phyloP scores from a whole-genome alignment of 2,888 invertebrate genomes.

The Choreutis nemorana region DNA sequence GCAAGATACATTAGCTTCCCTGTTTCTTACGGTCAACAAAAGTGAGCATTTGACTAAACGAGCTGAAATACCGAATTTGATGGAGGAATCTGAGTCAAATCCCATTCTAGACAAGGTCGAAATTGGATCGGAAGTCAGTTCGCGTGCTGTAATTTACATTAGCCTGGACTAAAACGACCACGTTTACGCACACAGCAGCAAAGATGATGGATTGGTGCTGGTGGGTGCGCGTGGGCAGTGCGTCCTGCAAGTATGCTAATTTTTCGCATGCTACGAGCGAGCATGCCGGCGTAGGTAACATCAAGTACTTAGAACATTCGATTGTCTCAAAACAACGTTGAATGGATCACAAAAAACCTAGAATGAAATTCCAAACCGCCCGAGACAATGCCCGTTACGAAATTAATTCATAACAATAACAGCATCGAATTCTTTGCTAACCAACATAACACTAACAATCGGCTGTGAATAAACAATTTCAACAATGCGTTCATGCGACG shows the following conservation, averaged over 20 bases:
- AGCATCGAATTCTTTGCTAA: not conserved
- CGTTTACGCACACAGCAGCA: constrained; percentile 32
- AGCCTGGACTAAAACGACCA: constrained; percentile 24
- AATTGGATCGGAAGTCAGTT: constrained; percentile 13
- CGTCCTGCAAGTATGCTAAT: constrained; percentile 59
- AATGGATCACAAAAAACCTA: too few relatives aligned
- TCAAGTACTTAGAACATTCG: constrained; percentile 36
- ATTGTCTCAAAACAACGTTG: too few relatives aligned
- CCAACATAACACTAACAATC: constrained; percentile 17
- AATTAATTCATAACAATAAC: too few relatives aligned
- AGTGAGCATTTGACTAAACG: too few relatives aligned
- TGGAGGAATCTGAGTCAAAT: too few relatives aligned
- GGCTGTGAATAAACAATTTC: constrained; percentile 14
- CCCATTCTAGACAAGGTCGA: constrained; percentile 15
- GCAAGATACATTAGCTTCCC: too few relatives aligned
- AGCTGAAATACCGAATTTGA: too few relatives aligned
- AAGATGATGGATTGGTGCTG: constrained; percentile 52
- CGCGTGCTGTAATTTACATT: constrained; percentile 17
- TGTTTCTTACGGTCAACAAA: too few relatives aligned
- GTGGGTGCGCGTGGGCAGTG: constrained; percentile 41
- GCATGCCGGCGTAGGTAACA: constrained; percentile 22
- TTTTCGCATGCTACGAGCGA: constrained; percentile 13
- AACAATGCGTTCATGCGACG: constrained; percentile 13
- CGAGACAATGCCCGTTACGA: constrained; percentile 5
- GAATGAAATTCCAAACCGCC: too few relatives aligned